phyloP scores from a whole-genome alignment of 2,113 vertebrate species.

The Pelecanus crispus region DNA sequence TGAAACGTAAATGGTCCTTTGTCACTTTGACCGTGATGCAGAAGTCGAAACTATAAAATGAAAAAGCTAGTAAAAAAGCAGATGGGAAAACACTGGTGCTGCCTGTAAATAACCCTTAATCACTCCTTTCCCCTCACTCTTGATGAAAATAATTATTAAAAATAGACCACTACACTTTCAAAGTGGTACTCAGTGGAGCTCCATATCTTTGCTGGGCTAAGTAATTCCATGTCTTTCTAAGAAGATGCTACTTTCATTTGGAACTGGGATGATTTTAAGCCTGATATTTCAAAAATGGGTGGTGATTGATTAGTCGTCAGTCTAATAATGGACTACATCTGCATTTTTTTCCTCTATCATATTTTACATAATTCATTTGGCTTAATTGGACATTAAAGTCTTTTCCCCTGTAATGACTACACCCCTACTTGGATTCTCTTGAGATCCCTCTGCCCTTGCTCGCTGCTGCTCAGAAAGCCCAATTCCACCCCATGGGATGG shows the following conservation, averaged over 20 bases:
- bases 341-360: conserved; percentile 2
- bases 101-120: not conserved
- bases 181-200: not conserved
- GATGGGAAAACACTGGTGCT: not conserved
- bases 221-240: not conserved
- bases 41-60: not conserved
- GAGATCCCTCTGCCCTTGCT: not conserved
- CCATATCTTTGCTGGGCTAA: not conserved
- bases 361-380: conserved; percentile 36
- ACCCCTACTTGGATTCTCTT: not conserved
- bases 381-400: conserved; percentile 12
- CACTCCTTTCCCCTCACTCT: not conserved
- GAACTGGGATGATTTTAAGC: not conserved
- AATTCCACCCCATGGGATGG: fast-evolving
- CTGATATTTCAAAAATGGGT: conserved; percentile 20
- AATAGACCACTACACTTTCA: not conserved
- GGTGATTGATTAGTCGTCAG: conserved; percentile 49
- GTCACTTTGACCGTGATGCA: not conserved
- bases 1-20: not conserved
- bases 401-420: not conserved
- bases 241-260: conserved; percentile 9
- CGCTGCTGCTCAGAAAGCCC: not conserved
- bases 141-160: not conserved
- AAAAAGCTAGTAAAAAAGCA: not conserved
- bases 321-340: conserved; percentile 46